Evolutionary conservation across 1,140 invertebrate genomes (phyloP).

Genomic region (Pseudomyrmex flavicornis): DNA sequence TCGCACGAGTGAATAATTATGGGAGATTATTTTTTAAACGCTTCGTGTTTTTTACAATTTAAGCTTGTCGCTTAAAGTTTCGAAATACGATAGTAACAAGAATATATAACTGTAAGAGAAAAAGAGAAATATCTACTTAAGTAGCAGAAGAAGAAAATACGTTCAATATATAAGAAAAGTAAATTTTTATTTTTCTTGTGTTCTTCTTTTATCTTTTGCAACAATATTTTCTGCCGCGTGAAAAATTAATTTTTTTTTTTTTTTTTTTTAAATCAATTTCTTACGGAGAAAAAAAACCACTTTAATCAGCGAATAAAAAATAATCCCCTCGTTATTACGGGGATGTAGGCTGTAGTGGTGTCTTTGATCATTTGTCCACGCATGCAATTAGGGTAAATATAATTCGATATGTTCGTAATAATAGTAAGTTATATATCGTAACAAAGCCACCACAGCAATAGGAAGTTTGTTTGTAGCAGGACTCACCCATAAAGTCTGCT

Average conservation of each 20-base stretch:
- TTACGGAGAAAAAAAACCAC: neutral
- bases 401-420: constrained; percentile 44
- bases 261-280: constrained; percentile 11
- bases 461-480: constrained; percentile 55
- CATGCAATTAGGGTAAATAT: constrained; percentile 64
- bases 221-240: neutral
- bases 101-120: neutral
- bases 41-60: neutral
- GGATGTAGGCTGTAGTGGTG: constrained; percentile 63
- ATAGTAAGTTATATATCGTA: constrained; percentile 61
- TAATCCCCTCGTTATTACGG: constrained; percentile 65
- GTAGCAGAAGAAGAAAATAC: neutral
- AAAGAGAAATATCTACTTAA: no score
- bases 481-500: constrained; percentile 92
- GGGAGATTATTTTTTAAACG: constrained; percentile 75
- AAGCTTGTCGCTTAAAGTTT: neutral
- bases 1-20: constrained; percentile 31
- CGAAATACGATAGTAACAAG: neutral
- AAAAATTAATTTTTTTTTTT: neutral
- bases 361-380: constrained; percentile 67
- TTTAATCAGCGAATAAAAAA: constrained; percentile 68
- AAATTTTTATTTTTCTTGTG: neutral
- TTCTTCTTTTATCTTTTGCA: neutral
- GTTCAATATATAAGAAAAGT: neutral
- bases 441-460: constrained; percentile 72